Evolutionary conservation across 1,140 invertebrate genomes (phyloP), one percentile per base, ranked within the genome.

Genomic region (Zaprionus davidi): DNA sequence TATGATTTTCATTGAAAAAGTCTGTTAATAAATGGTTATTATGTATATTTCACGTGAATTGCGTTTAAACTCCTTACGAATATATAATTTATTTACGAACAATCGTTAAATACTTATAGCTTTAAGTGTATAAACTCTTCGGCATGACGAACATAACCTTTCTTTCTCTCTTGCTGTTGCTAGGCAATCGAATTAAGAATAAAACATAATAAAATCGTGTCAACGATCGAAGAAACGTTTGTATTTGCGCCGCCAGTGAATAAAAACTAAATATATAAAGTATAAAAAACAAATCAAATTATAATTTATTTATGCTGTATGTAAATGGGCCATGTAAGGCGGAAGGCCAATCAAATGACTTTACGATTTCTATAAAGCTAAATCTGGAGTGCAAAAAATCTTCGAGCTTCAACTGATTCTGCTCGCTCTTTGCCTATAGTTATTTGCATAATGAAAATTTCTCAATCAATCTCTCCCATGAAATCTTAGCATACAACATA

Each of bases 381-480:
- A 11, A 7, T 51, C 46, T 49, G 3, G 51, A 66, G 64, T 56
- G 64, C 64, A 66, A 66, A 66, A 66, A 44, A 66, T 13, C 46
- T 24, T 2, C 46, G 46, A 24, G 20, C 46, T 22, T 26, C 60
- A n/a, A 44, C 59, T 22, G 53, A 75, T 75, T 71, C 60, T 76
- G 60, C 28, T 31, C 9, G 15, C n/a, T 34, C 13, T 34, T 57
- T 55, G 17, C 4, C 62, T 28, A 71, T 58, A 31, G 31, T 12
- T 26, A 31, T 64, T 20, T 53, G 20, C 55, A 26, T 44, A 66
- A 51, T 41, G 31, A 31, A 55, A 38, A 71, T 71, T 76, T 76
- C 67, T 17, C 55, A 76, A 71, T 59, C 59, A 63, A 70, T 75
- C 67, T 75, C 59, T 71, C 41, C 60, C 4, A 57, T 70, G 38